These are phyloP conservation scores for Clarias laeviceps DNA, from an alignment of 2,797 vertebrate species.

Conservation along the genomic window DNA sequence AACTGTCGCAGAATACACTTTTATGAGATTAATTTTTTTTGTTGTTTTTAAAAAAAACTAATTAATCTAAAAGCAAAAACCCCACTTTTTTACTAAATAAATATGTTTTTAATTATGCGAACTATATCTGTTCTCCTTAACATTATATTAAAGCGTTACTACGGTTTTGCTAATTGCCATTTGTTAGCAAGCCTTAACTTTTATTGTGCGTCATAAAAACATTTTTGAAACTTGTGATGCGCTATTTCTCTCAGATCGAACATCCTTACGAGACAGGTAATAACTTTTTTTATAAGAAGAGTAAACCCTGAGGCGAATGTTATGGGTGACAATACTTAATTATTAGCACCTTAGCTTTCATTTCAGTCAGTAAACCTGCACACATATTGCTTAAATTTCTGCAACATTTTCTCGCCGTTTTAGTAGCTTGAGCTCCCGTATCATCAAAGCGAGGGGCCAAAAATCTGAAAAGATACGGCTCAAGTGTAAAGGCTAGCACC, in stretches of 20 bases:
- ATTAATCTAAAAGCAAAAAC: no score
- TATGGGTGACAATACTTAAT: neutral
- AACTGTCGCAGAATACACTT: no score
- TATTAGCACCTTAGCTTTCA: neutral
- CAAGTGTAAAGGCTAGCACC: neutral
- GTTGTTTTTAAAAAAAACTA: no score
- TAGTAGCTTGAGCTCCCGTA: neutral
- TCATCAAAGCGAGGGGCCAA: no score
- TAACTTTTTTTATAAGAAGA: neutral
- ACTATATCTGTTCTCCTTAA: no score
- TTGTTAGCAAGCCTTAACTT: neutral
- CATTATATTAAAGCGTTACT: neutral
- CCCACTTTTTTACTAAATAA: no score
- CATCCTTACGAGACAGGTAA: neutral
- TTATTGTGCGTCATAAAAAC: neutral
- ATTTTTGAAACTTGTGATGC: neutral
- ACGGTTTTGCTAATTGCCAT: neutral
- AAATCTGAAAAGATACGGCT: neutral
- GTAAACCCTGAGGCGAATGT: neutral
- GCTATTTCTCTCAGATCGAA: neutral
- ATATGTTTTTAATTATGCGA: no score
- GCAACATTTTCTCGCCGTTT: neutral
- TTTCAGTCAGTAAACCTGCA: neutral
- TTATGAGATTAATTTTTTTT: no score
- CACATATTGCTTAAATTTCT: neutral